These are phyloP conservation scores for Pollenia griseotomentosa DNA, from an alignment of 2,888 invertebrate species.

Conservation along the genomic window DNA sequence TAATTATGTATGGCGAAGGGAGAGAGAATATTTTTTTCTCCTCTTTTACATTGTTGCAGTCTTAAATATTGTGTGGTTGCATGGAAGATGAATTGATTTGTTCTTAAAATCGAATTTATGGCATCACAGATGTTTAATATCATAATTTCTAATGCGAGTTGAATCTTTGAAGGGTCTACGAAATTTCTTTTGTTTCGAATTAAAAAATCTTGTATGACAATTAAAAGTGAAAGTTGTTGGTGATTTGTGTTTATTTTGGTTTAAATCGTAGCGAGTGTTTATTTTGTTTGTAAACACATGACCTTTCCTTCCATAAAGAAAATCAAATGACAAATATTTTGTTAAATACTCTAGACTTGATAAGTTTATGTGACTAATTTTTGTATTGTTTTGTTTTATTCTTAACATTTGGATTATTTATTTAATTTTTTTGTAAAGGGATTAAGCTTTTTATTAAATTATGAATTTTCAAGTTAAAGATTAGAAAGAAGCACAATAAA, in stretches of 20 bases:
- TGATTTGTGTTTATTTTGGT: slow-evolving; percentile 61
- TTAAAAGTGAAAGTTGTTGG: slow-evolving; percentile 10
- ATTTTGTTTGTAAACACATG: slow-evolving; percentile 64
- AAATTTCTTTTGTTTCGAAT: slow-evolving; percentile 31
- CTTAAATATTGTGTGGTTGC: slow-evolving; percentile 44
- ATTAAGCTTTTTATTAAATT: slow-evolving; percentile 35
- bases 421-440: slow-evolving; percentile 35
- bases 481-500: slow-evolving; percentile 22
- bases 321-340: slow-evolving; percentile 50
- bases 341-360: slow-evolving; percentile 26
- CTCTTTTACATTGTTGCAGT: not conserved
- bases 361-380: slow-evolving; percentile 52
- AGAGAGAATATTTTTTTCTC: not conserved
- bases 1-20: not conserved
- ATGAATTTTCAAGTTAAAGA: slow-evolving; percentile 41
- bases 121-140: slow-evolving; percentile 75
- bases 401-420: slow-evolving; percentile 26
- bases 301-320: slow-evolving; percentile 63
- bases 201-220: slow-evolving; percentile 47
- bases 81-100: slow-evolving; percentile 36
- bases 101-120: slow-evolving; percentile 73
- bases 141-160: slow-evolving; percentile 63
- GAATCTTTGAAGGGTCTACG: not conserved
- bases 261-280: slow-evolving; percentile 24
- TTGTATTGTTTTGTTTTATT: slow-evolving; percentile 10